Base-by-base conservation (phyloP, 2,797 vertebrate species). In the Hybognathus amarus region DNA sequence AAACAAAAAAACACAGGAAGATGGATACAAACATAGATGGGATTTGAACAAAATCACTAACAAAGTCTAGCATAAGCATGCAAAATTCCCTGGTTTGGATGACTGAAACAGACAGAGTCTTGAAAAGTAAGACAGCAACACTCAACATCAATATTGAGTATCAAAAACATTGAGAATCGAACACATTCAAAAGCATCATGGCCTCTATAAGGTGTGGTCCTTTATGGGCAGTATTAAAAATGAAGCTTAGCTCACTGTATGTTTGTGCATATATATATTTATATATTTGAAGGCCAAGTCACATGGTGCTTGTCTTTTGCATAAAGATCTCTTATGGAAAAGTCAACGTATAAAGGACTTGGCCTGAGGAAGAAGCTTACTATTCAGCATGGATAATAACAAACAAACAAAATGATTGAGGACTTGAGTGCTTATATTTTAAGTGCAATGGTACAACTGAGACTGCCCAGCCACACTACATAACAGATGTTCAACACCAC, bases 371-470 rank as follows among this genome's bases (percentile, higher is more conserved):
- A 84, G 87, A 79, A 86, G 73, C 69, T 42, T 45, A 50, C 36
- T 71, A 52, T 56, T 80, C 24, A 42, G 45, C 71, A 59, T 52
- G 56, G 22, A 45, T 50, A 63, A 77, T n/a, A 61, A 83, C 69
- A 30, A 75, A 80, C 67, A 82, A 56, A 83, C 74, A 89, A 91
- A 90, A 89, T 20, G 79, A 88, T 80, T 15, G 61, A 89, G 88
- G 85, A 79, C 68, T 88, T 73, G 86, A 88, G 42, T 91, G 66
- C 13, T 22, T 93, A 90, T 92, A 85, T 93, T 92, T 89, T 94
- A 93, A 94, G 93, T 94, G 94, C 93, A 91, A 91, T 87, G 85
- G 84, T 91, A 89, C 85, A 88, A 86, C 82, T 91, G 90, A 85
- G 80, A 90, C 86, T 91, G 77, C 47, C 87, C 87, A 69, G 88